Conservation (phyloP, 2,888 invertebrate genomes). For the Catocala nupta region DNA sequence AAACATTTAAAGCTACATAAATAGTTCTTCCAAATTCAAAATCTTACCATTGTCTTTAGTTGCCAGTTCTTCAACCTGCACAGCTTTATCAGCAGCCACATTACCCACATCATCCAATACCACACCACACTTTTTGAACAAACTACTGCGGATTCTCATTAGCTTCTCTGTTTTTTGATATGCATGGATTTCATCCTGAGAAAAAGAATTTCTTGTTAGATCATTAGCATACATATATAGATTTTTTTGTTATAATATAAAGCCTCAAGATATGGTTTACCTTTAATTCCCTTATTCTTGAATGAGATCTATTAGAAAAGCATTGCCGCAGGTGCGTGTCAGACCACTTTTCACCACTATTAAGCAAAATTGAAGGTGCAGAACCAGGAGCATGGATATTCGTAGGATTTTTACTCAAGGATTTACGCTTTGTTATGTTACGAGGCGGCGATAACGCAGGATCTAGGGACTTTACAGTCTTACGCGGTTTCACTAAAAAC, state of each 20-base stretch:
- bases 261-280: constrained; percentile 45
- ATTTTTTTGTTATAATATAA: too few relatives aligned
- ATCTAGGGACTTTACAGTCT: constrained; percentile 74
- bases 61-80: constrained; percentile 61
- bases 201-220: too few relatives aligned
- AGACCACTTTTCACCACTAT: constrained; percentile 61
- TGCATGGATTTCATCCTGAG: constrained; percentile 79
- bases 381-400: constrained; percentile 60
- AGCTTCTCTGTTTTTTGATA: constrained; percentile 71
- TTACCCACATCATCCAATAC: constrained; percentile 70
- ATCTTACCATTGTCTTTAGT: constrained; percentile 24
- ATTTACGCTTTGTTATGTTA: constrained; percentile 41
- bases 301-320: constrained; percentile 72
- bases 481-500: constrained; percentile 72
- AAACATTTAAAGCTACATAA: too few relatives aligned
- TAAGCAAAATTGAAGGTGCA: constrained; percentile 61
- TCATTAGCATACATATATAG: too few relatives aligned
- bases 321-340: constrained; percentile 65
- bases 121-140: constrained; percentile 77
- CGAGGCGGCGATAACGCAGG: constrained; percentile 65
- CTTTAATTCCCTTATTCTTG: constrained; percentile 74
- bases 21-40: too few relatives aligned
- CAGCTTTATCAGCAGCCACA: constrained; percentile 70
- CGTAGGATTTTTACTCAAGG: constrained; percentile 42
- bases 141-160: constrained; percentile 64